Evolutionary conservation across 1,140 invertebrate species (phyloP).

Genomic region (Drosophila sturtevanti): DNA sequence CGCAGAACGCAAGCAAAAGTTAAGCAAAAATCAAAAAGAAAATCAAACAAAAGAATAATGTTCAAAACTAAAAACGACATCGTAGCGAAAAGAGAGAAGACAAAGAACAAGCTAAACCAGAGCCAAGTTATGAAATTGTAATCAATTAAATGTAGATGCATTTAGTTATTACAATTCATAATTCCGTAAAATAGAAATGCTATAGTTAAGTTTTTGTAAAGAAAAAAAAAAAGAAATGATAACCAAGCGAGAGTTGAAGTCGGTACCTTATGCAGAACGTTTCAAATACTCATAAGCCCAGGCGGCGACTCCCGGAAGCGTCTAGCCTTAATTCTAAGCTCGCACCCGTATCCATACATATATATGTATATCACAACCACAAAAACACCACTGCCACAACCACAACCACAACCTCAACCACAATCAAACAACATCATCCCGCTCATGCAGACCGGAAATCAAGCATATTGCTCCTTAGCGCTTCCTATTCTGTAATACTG

Average conservation of each 20-base stretch:
- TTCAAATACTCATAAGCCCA: conserved; percentile 70
- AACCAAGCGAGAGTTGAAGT: conserved; percentile 71
- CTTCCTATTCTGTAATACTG: conserved; percentile 22
- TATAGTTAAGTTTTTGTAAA: conserved; percentile 65
- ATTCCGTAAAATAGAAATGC: conserved; percentile 49
- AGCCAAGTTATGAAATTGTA: conserved; percentile 49
- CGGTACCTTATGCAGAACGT: conserved; percentile 62
- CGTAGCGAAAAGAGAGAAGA: conserved; percentile 40
- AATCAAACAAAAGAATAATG: conserved; percentile 37
- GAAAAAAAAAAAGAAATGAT: conserved; percentile 48
- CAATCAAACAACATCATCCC: conserved; percentile 18
- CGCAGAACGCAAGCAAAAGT: conserved; percentile 45
- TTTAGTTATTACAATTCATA: conserved; percentile 46
- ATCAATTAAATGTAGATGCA: conserved; percentile 32
- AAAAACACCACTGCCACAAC: not conserved
- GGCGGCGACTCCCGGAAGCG: conserved; percentile 22
- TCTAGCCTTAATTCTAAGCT: conserved; percentile 70
- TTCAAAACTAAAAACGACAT: conserved; percentile 33
- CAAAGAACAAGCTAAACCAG: conserved; percentile 32
- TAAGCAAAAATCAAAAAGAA: conserved; percentile 37
- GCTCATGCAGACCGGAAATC: conserved; percentile 9
- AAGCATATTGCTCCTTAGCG: conserved; percentile 14
- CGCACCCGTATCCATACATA: conserved; percentile 27
- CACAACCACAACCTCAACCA: not conserved
- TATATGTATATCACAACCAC: conserved; percentile 1